Evolutionary conservation across 1,140 invertebrate species (phyloP), one percentile per base, ranked within the genome.

Genomic region (Cydia amplana): DNA sequence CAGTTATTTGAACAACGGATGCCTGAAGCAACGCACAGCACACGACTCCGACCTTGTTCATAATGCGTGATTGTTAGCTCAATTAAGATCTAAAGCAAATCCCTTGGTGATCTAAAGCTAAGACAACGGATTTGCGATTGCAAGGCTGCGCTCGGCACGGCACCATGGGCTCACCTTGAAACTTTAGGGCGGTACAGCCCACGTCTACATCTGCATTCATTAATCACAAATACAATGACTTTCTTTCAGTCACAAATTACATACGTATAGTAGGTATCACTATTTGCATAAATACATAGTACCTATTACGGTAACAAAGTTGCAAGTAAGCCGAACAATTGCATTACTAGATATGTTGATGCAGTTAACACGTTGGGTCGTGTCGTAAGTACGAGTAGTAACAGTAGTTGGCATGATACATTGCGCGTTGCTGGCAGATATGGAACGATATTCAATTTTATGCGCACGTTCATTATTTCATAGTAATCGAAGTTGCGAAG

Each of bases 21-120:
- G 83, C 77, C 79, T 77, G 76, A 83, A 84, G 82, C 79, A 72
- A 76, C 74, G 80, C 79, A 74, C 79, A 81, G 80, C 79, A 74
- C 79, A 81, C 82, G 77, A 80, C 82, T 83, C 79, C 77, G 82
- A 78, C 82, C 81, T 82, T 81, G 81, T 80, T 80, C 74, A 83
- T 86, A 84, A 87, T 83, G 83, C 84, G 77, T 81, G 81, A 91
- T 87, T 91, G 88, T 89, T 87, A 87, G 81, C 80, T 87, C 86
- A 90, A 88, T 91, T 91, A 91, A 91, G 83, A 85, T 63, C 78
- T 80, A 80, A 83, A 75, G 55, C 76, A 84, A 46, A 78, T 70
- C 65, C 65, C 65, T 70, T 18, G 65, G 36, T 70, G 65, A 70
- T 70, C 65, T 70, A 70, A 32, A 70, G 32, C 65, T 79, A 77